Percentiles rank a stretch among this genome's conserved stretches.
phyloP scores from a whole-genome alignment of 2,888 invertebrate species.

The Eulithis prunata region DNA sequence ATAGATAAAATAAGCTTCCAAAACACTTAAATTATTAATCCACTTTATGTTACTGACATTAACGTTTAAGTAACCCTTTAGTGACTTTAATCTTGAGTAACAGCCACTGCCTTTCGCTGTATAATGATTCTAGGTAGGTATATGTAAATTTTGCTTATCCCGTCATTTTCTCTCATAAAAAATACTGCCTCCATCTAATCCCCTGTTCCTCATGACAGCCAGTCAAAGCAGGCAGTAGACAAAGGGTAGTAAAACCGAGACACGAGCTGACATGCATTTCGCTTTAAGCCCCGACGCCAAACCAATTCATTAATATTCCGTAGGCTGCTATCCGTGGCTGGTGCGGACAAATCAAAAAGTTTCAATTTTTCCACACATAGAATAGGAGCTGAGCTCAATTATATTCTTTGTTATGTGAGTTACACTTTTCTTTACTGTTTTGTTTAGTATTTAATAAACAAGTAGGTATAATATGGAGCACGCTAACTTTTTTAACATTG shows the following conservation, averaged over 20 bases:
- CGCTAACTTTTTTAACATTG: too few relatives aligned
- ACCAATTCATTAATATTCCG: constrained; percentile 65
- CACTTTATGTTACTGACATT: too few relatives aligned
- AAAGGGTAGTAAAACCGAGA: constrained; percentile 6
- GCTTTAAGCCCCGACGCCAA: constrained; percentile 44
- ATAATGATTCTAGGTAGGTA: too few relatives aligned
- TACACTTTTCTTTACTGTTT: too few relatives aligned
- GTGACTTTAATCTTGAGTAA: too few relatives aligned
- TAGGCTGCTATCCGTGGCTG: constrained; percentile 31
- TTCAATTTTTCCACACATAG: constrained; percentile 40
- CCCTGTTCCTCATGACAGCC: neutral
- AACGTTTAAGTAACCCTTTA: too few relatives aligned
- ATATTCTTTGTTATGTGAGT: neutral
- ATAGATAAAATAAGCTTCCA: too few relatives aligned
- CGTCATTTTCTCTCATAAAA: too few relatives aligned
- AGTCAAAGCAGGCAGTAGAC: neutral
- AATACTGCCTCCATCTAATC: neutral
- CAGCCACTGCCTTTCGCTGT: neutral
- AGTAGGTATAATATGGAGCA: too few relatives aligned
- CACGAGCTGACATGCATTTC: constrained; percentile 40
- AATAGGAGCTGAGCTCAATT: constrained; percentile 1
- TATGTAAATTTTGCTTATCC: too few relatives aligned
- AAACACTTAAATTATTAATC: too few relatives aligned
- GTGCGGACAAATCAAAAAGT: constrained; percentile 52
- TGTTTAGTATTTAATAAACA: too few relatives aligned